Evolutionary conservation across 1,140 invertebrate species (phyloP), one percentile per base, ranked within the genome.

Genomic region (Drosophila yakuba): DNA sequence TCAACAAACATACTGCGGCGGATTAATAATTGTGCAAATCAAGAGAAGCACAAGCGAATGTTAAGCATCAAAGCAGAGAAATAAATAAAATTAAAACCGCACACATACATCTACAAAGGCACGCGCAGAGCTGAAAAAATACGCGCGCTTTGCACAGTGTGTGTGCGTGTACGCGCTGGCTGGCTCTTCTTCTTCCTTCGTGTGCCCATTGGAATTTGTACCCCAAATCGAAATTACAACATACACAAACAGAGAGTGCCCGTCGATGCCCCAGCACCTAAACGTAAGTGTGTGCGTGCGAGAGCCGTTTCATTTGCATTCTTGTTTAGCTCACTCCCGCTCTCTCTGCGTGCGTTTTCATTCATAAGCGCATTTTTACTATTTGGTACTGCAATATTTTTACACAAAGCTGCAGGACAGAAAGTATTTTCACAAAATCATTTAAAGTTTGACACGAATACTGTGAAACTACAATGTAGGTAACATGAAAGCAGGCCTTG

Each of bases 171-270:
- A 43, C 66, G 47, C 41, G 41, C 17, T 39, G 14, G 38, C 57
- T 73, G 62, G 56, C 69, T 75, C 64, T 64, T 76, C 80, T 75
- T 84, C 75, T 74, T 41, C 51, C 68, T 85, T 78, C 74, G 82
- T 84, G 68, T 76, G 78, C 83, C 79, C 84, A 84, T 90, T 89
- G 84, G 84, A 89, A 89, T 89, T 89, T 89, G 84, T 89, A 89
- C 74, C 72, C 76, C 76, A 66, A 90, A 84, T 84, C 80, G 85
- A 80, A 89, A 89, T 90, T 90, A 89, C 84, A 89, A 80, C 85
- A 90, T 78, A 90, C 68, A 88, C 80, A 89, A 80, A 78, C 63
- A 88, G 59, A 85, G 74, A 73, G 56, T 64, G 45, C 14, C 45
- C 47, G 23, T 32, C 7, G 25, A 25, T n/a, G 59, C 64, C 39